Base-by-base conservation (phyloP, 2,113 vertebrate genomes). In the Cavia porcellus region DNA sequence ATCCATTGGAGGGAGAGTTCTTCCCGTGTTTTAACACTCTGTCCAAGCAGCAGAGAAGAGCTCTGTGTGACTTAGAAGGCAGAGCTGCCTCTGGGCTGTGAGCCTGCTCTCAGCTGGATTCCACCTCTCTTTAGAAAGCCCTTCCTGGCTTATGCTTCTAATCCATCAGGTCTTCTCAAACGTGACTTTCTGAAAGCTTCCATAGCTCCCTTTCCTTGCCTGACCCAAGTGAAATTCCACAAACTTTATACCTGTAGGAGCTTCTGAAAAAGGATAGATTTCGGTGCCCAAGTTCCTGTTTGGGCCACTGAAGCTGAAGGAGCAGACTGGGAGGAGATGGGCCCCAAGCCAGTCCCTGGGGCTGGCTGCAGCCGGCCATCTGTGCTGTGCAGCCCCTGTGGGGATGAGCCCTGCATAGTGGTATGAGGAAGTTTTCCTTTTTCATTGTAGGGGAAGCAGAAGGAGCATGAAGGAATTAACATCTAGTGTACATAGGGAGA, bases 81-180 rank as follows among this genome's bases (percentile, higher is more conserved):
- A 68, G 47, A 68, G 42, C 72, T 0, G 0, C 20, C n/a, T 32
- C 52, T 25, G 0, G 5, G 38, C 8, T 4, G 13, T 28, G 10
- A 90, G 90, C 17, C 50, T 59, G 77, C 20, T 30, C 15, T 68
- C 32, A 38, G 45, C 57, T 7, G 45, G 19, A 35, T 59, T 52
- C 22, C 52, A 15, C 57, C 2, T 9, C 47, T 4, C 0, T 50
- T 30, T 86, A 66, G 79, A 86, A 94, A 95, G 32, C 12, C 47
- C 32, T 82, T 90, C 8, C 19, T 6, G 50, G 42, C 22, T 74
- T 19, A 66, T 57, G 35, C 25, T 59, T 52, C 3, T 19, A 28
- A 74, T 74, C 59, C 75, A 25, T 47, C 14, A 50, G 24, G 20
- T 28, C n/a, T 57, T 79, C 70, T 90, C 24, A 81, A 75, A 45